Evolutionary conservation across 1,140 invertebrate species (phyloP), one percentile per base, ranked within the genome.

Genomic region (Solen grandis): DNA sequence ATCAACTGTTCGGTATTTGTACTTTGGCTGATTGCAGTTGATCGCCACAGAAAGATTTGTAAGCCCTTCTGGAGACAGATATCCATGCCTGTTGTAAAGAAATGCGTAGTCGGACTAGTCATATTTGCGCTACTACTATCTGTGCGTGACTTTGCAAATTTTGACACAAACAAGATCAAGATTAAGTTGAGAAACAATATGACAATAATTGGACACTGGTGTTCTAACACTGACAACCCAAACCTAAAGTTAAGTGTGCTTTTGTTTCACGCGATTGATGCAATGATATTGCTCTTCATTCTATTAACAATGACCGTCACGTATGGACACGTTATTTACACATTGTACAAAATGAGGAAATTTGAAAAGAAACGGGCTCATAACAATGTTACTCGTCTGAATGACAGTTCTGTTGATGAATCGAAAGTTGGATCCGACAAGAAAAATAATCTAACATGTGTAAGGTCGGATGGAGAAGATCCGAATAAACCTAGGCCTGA

Each of bases 241-340:
- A 25, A 35, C 2, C 62, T 46, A 22, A 29, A 19, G 33, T 14
- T 22, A 29, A 36, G 31, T 33, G 29, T 59, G 8, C 29, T 25
- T 1, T 0, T 74, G 0, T 74, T 74, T 27, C 38, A 38, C 25
- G n/a, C 35, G 16, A 50, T 70, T 25, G 68, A 70, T 54, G 55
- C 57, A 35, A 29, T 70, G 4, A 22, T 70, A 3, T 10, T 70
- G 1, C 57, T 70, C 13, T 55, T 70, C n/a, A 16, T 70, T 57
- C 57, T 50, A 33, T 1, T 70, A 13, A 70, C 68, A 22, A 5
- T 70, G 13, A 46, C 22, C 5, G 31, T 57, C 1, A 31, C 50
- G n/a, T 70, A 70, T n/a, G 35, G 50, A 16, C 68, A 57, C 31
- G 57, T 70, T 29, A 70, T 70, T 55, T 70, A n/a, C 52, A 70